Evolutionary conservation across 1,140 invertebrate genomes (phyloP), one percentile per base, ranked within the genome.

Genomic region (Drosophila watanabei): DNA sequence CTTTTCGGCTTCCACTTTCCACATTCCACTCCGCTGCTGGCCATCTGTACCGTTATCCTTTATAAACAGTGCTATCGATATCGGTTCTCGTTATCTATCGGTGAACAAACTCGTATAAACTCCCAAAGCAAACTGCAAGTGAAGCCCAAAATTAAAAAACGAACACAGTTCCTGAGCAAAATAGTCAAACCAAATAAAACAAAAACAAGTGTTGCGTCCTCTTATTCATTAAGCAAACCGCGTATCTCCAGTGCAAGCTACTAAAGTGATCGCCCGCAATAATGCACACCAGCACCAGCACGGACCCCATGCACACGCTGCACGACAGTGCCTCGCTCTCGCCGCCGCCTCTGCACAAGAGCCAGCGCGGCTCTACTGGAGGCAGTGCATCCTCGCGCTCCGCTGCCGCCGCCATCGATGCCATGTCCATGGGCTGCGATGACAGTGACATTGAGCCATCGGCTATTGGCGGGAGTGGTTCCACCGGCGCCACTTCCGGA

Each of bases 331-430:
- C 66, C 28, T 87, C 91, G 11, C 77, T 82, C 18, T 92, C 91
- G 16, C 92, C 92, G 78, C 73, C 92, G 78, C 92, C 92, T 8
- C 68, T 82, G 37, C 79, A 82, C 46, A 92, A 92, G 51, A 85
- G 75, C 18, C 70, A 81, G 13, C 65, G 85, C 16, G 62, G 59
- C 20, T 63, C 57, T 10, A 33, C 30, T 30, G 60, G 66, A 54
- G 52, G 69, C 65, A 46, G 51, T 62, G 13, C 69, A 20, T 61
- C 87, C 8, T 75, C 87, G n/a, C 83, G 76, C 2, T 51, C 79
- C n/a, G 64, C 65, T 37, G 68, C 77, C 43, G 59, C 79, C 8
- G 68, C 77, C 37, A 59, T 77, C 4, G 82, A 89, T 20, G 82
- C 80, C 69, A 89, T 90, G 75, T 79, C 86, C 58, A 59, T 86